phyloP scores from a whole-genome alignment of 2,797 vertebrate species.

The Heteromormyrus szaboi region DNA sequence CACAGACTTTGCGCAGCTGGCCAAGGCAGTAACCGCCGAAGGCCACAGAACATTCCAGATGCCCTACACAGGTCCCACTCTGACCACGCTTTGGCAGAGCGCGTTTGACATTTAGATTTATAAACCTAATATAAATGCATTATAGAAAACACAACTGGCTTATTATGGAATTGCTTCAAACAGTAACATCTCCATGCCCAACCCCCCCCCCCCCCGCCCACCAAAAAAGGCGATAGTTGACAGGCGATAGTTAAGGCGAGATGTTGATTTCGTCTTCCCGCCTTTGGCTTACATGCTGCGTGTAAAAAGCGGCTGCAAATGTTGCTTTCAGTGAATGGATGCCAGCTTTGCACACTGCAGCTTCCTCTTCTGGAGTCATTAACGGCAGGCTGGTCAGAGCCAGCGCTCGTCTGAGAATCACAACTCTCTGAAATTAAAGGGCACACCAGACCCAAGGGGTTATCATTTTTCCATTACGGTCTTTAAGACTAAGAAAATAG shows the following conservation, averaged over 20 bases:
- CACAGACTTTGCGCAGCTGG: neutral
- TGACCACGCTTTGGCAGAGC: neutral
- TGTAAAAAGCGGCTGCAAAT: neutral
- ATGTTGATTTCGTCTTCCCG: neutral
- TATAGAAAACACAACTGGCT: conserved; percentile 10
- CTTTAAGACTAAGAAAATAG: conserved; percentile 19
- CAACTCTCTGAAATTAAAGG: conserved; percentile 16
- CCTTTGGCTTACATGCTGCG: neutral
- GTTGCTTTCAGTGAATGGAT: neutral
- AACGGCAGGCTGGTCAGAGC: neutral
- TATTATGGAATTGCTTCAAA: neutral
- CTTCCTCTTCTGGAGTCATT: conserved; percentile 5
- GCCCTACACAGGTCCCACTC: conserved; percentile 4
- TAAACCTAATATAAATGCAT: conserved; percentile 4
- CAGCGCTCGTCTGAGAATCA: neutral
- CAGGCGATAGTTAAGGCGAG: neutral
- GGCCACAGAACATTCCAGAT: conserved; percentile 15
- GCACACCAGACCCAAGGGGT: conserved; percentile 2
- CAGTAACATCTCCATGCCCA: neutral
- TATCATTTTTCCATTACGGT: conserved; percentile 14
- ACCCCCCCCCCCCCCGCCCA: neutral
- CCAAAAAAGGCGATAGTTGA: neutral
- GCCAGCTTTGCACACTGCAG: neutral
- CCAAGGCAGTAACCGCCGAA: neutral
- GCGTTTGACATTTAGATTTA: neutral